Evolutionary conservation across 2,113 vertebrate genomes (phyloP).

Genomic region (Microtus pennsylvanicus): DNA sequence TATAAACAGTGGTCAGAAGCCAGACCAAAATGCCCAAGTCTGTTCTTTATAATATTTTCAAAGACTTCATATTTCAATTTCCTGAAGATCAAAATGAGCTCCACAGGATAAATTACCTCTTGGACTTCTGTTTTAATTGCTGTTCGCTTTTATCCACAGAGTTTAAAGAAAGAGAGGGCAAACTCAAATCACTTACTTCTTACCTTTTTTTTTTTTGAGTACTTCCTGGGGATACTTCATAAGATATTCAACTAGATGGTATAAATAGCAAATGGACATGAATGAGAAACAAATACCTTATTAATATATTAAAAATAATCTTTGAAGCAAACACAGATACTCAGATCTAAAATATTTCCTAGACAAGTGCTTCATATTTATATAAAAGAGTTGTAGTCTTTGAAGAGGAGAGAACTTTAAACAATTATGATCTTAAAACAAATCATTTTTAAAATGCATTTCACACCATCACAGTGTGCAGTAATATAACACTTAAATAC

Average conservation of each 20-base stretch:
- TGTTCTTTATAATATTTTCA: constrained; percentile 61
- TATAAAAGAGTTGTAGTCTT: neutral
- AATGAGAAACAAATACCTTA: constrained; percentile 24
- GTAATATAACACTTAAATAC: neutral
- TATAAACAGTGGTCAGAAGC: constrained; percentile 60
- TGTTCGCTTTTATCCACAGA: constrained; percentile 60
- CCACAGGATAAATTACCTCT: constrained; percentile 59
- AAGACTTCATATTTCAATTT: constrained; percentile 57
- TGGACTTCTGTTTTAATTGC: constrained; percentile 50
- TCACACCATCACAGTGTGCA: neutral
- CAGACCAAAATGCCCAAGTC: constrained; percentile 46
- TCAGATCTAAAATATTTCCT: neutral
- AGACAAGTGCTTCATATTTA: neutral
- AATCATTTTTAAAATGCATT: neutral
- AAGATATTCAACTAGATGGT: constrained; percentile 21
- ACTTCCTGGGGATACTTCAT: neutral
- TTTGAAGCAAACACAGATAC: constrained; percentile 4
- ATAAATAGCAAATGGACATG: constrained; percentile 18
- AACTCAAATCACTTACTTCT: constrained; percentile 67
- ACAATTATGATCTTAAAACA: neutral
- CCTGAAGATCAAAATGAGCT: constrained; percentile 14
- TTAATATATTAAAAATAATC: constrained; percentile 18
- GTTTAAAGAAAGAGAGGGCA: constrained; percentile 47
- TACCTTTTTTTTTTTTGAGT: constrained; percentile 39
- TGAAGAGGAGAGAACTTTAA: neutral